phyloP scores from a whole-genome alignment of 2,797 vertebrate species.

The Rhabdophis nuchalis region DNA sequence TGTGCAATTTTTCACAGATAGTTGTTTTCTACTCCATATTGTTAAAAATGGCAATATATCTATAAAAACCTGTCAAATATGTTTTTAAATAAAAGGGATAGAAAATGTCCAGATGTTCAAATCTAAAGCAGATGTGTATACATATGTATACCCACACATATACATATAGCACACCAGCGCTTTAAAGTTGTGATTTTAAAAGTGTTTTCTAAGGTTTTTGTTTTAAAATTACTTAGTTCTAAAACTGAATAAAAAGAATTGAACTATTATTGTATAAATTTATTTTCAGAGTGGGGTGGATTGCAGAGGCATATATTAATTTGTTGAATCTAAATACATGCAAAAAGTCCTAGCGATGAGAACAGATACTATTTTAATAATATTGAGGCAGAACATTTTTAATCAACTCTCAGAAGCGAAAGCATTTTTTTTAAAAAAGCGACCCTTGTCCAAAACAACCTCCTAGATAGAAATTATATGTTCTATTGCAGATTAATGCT shows the following conservation, averaged over 20 bases:
- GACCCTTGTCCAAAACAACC: not conserved
- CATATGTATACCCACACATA: not conserved
- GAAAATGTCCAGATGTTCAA: not conserved
- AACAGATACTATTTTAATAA: not conserved
- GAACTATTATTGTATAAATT: not conserved
- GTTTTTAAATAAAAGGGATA: not conserved
- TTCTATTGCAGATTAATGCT: not conserved
- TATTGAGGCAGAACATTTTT: not conserved
- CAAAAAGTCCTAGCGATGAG: not conserved
- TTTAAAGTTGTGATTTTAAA: not conserved
- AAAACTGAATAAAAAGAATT: not conserved
- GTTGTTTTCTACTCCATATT: not conserved
- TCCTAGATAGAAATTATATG: not conserved
- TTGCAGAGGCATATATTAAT: not conserved
- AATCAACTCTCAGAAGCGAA: not conserved
- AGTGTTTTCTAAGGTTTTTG: not conserved
- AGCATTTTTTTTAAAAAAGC: not conserved
- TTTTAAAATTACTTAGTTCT: slow-evolving; percentile 8
- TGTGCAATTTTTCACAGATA: not conserved
- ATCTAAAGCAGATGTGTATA: not conserved
- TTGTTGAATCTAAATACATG: not conserved
- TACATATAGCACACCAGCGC: not conserved
- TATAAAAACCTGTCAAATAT: not conserved
- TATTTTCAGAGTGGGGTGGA: not conserved
- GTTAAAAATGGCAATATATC: not conserved